phyloP scores from a whole-genome alignment of 2,113 vertebrate genomes.

The Melospiza georgiana region DNA sequence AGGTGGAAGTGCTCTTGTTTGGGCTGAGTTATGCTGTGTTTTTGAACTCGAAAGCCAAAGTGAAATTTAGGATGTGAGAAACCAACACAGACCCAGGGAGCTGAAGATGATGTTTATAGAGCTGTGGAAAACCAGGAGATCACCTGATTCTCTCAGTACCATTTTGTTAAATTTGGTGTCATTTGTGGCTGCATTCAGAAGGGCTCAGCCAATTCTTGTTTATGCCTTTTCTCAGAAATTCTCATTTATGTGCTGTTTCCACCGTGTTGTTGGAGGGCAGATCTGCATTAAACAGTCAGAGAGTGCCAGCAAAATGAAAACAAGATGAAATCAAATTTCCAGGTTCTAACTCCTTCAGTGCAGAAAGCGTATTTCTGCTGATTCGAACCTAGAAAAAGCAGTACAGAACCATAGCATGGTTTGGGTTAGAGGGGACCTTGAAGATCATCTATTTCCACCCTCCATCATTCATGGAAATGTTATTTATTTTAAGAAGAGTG shows the following conservation, averaged over 20 bases:
- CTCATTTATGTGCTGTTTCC: not conserved
- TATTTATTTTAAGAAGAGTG: not conserved
- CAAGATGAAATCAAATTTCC: not conserved
- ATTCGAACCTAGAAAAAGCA: not conserved
- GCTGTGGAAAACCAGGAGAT: not conserved
- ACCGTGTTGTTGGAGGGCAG: not conserved
- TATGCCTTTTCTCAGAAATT: not conserved
- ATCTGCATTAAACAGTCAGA: not conserved
- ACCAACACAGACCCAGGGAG: not conserved
- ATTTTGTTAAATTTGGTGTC: not conserved
- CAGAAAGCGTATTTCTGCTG: not conserved
- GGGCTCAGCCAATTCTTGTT: not conserved
- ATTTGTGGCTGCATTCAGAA: not conserved
- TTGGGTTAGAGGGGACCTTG: not conserved
- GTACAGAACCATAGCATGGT: too few species aligned
- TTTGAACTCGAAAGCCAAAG: not conserved
- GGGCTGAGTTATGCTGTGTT: not conserved
- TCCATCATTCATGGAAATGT: not conserved
- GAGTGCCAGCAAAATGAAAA: not conserved
- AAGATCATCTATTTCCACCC: not conserved
- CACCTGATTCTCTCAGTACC: not conserved
- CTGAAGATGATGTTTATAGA: not conserved
- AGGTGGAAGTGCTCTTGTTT: slow-evolving; percentile 28
- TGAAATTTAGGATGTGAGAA: slow-evolving; percentile 47
- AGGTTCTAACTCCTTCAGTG: not conserved